These are phyloP conservation scores for Malaclemys terrapin DNA, from an alignment of 2,113 vertebrate genomes.

Conservation along the genomic window DNA sequence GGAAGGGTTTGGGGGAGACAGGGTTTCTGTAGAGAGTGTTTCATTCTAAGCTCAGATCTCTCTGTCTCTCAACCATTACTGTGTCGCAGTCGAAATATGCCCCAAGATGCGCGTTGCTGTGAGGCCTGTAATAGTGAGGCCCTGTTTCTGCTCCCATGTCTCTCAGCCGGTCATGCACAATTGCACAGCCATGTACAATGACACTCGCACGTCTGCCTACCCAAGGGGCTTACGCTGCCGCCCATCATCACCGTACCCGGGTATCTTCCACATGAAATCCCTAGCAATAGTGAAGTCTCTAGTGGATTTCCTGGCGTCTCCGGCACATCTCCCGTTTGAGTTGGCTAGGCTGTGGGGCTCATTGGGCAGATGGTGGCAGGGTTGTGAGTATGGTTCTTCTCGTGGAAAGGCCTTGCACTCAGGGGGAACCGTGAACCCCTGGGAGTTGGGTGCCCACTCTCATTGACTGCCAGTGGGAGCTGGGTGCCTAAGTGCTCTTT, in stretches of 20 bases:
- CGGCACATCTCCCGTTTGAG: neutral
- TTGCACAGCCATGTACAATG: neutral
- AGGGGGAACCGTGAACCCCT: neutral
- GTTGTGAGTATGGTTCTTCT: fast-evolving
- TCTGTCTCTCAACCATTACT: no score
- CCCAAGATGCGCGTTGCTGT: no score
- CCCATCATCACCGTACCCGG: neutral
- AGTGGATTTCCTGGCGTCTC: neutral
- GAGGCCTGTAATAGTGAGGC: no score
- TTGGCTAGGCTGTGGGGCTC: neutral
- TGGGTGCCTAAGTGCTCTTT: neutral
- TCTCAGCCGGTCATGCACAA: neutral
- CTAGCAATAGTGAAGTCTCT: neutral
- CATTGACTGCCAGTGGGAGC: neutral
- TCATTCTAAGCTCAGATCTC: no score
- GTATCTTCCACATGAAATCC: neutral
- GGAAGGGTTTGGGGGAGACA: no score
- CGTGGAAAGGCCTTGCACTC: fast-evolving
- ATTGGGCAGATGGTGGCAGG: fast-evolving
- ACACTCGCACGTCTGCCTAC: neutral
- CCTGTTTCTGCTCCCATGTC: neutral
- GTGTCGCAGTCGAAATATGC: no score
- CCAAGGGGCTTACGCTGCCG: neutral
- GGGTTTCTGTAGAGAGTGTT: no score
- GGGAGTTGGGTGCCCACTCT: neutral